phyloP scores from a whole-genome alignment of 2,888 invertebrate genomes.

The Chrysina gloriosa region DNA sequence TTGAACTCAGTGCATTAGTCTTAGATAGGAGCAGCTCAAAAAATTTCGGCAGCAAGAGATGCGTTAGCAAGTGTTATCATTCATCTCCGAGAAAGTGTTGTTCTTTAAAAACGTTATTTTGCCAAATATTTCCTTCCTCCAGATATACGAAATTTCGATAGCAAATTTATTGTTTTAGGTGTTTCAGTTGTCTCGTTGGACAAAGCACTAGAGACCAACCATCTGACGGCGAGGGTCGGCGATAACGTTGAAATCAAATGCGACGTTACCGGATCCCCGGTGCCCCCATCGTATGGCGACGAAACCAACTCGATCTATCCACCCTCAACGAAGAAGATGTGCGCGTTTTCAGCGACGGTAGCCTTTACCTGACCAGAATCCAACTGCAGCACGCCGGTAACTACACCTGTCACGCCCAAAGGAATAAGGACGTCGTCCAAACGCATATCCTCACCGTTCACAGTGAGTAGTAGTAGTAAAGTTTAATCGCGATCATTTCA shows the following conservation, averaged over 20 bases:
- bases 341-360: constrained; percentile 79
- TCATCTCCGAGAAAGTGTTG: too few species aligned
- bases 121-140: too few species aligned
- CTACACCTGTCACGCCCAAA: constrained; percentile 80
- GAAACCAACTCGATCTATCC: constrained; percentile 74
- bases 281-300: constrained; percentile 77
- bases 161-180: constrained; percentile 64
- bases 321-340: constrained; percentile 72
- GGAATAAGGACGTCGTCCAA: constrained; percentile 78
- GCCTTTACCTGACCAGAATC: constrained; percentile 78
- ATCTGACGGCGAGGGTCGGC: constrained; percentile 76
- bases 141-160: background rate
- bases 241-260: constrained; percentile 84
- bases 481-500: too few species aligned
- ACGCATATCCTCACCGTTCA: constrained; percentile 80
- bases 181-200: constrained; percentile 78
- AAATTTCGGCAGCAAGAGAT: too few species aligned
- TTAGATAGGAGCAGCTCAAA: too few species aligned
- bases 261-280: constrained; percentile 78
- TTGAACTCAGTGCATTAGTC: too few species aligned
- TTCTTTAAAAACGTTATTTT: background rate
- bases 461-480: constrained; percentile 77
- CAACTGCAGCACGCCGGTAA: constrained; percentile 81
- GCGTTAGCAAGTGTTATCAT: too few species aligned
- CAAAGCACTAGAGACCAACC: constrained; percentile 77